phyloP scores from a whole-genome alignment of 2,888 invertebrate genomes.

The Drymonia ruficornis region DNA sequence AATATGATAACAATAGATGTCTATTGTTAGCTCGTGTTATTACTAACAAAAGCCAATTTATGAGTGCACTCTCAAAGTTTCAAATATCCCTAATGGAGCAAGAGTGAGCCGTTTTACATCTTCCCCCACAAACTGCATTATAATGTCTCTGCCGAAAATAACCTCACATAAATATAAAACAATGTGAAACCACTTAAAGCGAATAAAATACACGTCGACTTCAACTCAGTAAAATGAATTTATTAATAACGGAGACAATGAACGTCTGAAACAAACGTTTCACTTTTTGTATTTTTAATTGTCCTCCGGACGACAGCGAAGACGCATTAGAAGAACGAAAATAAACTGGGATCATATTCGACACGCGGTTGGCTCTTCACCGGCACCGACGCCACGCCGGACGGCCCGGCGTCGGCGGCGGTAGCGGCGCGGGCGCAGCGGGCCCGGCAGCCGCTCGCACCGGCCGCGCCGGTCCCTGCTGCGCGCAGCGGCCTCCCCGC shows the following conservation, averaged over 20 bases:
- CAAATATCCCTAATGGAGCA: conserved; percentile 84
- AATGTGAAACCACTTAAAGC: conserved; percentile 85
- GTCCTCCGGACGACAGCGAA: conserved; percentile 80
- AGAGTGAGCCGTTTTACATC: conserved; percentile 81
- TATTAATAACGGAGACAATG: conserved; percentile 85
- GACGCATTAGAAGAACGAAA: conserved; percentile 82
- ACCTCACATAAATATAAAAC: conserved; percentile 85
- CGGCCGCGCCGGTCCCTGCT: conserved; percentile 11
- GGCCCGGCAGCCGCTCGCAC: conserved; percentile 25
- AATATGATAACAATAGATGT: conserved; percentile 61
- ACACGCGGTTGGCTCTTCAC: conserved; percentile 44
- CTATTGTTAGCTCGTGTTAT: conserved; percentile 73
- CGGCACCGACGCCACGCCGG: conserved; percentile 4
- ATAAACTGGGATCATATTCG: conserved; percentile 82
- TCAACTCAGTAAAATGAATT: conserved; percentile 84
- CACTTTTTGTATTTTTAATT: conserved; percentile 85
- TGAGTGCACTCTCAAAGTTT: conserved; percentile 82
- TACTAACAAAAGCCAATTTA: conserved; percentile 81
- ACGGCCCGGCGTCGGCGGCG: conserved; percentile 20
- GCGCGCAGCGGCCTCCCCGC: conserved; percentile 2
- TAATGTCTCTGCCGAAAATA: conserved; percentile 83
- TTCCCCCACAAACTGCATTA: conserved; percentile 84
- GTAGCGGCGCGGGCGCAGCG: conserved; percentile 26
- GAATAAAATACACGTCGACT: conserved; percentile 84
- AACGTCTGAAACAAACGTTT: conserved; percentile 83